Percentiles rank a stretch among this genome's conserved stretches.
phyloP scores from a whole-genome alignment of 2,113 vertebrate genomes.

The Chlorodrepanis virens region DNA sequence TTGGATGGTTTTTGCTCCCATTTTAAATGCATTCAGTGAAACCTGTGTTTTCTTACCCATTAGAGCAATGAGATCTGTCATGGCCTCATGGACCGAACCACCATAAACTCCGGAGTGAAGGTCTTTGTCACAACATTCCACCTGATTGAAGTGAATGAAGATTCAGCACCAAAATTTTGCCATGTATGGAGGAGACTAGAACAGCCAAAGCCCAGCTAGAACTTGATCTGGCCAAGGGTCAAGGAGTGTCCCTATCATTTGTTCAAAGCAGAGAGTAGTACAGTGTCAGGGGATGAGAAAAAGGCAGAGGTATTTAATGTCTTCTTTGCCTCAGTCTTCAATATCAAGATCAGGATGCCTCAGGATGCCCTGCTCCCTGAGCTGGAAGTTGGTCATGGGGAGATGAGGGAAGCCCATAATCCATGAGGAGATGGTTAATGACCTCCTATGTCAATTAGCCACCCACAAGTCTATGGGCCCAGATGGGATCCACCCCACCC shows the following conservation, averaged over 20 bases:
- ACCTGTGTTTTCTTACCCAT: constrained; percentile 80
- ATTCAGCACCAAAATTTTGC: not conserved
- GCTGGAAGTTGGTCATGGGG: not conserved
- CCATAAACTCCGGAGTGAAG: constrained; percentile 96
- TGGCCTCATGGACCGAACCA: constrained; percentile 92
- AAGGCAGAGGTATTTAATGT: not conserved
- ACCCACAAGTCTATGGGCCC: not conserved
- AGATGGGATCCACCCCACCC: not conserved
- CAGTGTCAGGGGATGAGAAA: not conserved
- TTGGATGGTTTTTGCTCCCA: not conserved
- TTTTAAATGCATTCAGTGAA: not conserved
- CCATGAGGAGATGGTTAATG: not conserved
- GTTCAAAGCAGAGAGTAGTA: not conserved
- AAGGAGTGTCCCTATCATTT: not conserved
- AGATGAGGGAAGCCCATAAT: not conserved
- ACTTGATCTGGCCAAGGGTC: not conserved
- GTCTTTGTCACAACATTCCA: constrained; percentile 84
- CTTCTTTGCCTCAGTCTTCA: not conserved
- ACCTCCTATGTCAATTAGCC: not conserved
- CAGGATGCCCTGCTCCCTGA: not conserved
- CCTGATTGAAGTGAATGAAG: constrained; percentile 59
- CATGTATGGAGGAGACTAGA: not conserved
- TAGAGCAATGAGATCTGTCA: constrained; percentile 89
- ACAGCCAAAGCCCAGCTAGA: not conserved
- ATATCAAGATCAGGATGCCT: not conserved